A percentile compares a stretch with the other conserved stretches of the same genome.
These are phyloP conservation scores for Philypnodon macrostomus DNA, from an alignment of 2,797 vertebrate genomes.

Conservation along the genomic window DNA sequence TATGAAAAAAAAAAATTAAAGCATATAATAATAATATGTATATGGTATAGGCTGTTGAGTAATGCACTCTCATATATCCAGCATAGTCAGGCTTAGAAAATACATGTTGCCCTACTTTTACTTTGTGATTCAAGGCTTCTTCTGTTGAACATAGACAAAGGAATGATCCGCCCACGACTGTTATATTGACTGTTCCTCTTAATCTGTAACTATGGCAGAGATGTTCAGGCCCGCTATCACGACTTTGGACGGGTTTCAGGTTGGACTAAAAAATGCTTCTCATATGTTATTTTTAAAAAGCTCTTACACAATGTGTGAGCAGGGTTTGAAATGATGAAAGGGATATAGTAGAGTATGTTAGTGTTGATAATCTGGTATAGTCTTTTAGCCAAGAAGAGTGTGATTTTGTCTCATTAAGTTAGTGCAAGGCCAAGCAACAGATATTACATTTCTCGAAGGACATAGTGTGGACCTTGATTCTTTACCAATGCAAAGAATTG, in stretches of 20 bases:
- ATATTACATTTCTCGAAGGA: no score
- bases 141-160: slow-evolving; percentile 12
- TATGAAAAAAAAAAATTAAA: slow-evolving; percentile 20
- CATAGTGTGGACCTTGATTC: no score
- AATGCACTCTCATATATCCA: not conserved
- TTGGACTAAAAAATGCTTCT: slow-evolving; percentile 17
- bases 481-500: no score
- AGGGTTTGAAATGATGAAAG: not conserved
- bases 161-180: not conserved
- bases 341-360: no score
- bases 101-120: not conserved
- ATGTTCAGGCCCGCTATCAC: slow-evolving; percentile 33
- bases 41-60: not conserved
- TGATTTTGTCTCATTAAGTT: no score
- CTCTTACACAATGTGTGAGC: not conserved
- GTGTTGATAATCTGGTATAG: no score
- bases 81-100: not conserved
- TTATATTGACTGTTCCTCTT: not conserved
- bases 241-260: slow-evolving; percentile 15
- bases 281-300: not conserved
- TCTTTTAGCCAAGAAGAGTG: no score
- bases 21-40: slow-evolving; percentile 6
- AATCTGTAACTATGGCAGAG: slow-evolving; percentile 42
- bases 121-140: slow-evolving; percentile 11
- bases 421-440: no score